These are phyloP conservation scores for Cossypha heuglini DNA, from an alignment of 2,797 vertebrate species.

Conservation along the genomic window DNA sequence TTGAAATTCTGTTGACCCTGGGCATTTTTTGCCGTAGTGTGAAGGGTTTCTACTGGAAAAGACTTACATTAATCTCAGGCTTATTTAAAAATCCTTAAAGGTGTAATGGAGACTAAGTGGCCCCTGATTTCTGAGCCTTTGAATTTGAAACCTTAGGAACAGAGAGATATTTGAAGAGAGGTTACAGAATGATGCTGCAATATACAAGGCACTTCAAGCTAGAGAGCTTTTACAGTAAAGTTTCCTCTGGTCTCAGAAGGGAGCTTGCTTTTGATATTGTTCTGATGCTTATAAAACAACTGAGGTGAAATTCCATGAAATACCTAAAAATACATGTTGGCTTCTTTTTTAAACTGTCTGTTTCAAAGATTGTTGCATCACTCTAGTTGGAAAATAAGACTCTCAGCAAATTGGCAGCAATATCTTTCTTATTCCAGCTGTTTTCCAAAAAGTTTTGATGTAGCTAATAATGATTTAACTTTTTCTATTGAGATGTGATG, in stretches of 20 bases:
- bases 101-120: not conserved
- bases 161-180: not conserved
- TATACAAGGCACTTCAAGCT: not conserved
- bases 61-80: not conserved
- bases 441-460: not conserved
- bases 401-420: not conserved
- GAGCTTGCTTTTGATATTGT: not conserved
- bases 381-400: not conserved
- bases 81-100: not conserved
- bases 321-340: not conserved
- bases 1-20: not conserved
- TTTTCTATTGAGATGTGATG: not conserved
- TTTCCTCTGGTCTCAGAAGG: not conserved
- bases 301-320: not conserved
- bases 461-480: not conserved
- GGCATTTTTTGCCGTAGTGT: not conserved
- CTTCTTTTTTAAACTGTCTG: not conserved
- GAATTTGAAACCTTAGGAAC: not conserved
- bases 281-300: not conserved
- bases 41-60: not conserved
- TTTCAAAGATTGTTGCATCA: not conserved
- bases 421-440: not conserved
- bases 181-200: not conserved
- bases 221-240: not conserved
- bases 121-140: not conserved